Evolutionary conservation across 1,140 invertebrate species (phyloP), one percentile per base, ranked within the genome.

Genomic region (Pachyrhynchus sulphureomaculatus): DNA sequence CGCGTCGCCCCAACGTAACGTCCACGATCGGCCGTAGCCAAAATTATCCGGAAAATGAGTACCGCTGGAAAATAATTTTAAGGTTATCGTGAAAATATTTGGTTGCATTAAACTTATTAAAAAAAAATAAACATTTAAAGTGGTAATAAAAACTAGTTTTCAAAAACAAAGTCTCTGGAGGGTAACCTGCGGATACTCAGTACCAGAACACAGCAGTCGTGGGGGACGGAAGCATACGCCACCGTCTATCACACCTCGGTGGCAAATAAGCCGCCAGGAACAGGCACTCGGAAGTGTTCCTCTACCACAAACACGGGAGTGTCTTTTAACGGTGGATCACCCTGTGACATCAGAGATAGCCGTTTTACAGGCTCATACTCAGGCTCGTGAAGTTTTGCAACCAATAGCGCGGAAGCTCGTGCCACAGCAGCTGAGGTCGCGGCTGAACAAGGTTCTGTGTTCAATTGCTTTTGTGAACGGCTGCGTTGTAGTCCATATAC

Each of bases 391-490:
- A 72, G 66, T 58, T 70, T 69, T 20, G 72, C 66, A 49, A 68
- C 67, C 39, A 72, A 41, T 37, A 72, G 76, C 58, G 80, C 76
- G 3, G 83, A 82, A 42, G 82, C 79, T 33, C 83, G 78, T 17
- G 64, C 59, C 26, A 58, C 76, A 3, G 83, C 81, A 49, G 82
- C 79, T 36, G 83, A 77, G 69, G 48, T 56, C 34, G 60, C 56
- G 80, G 60, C 82, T 79, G 8, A 83, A 79, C 41, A 83, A 73
- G 68, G 82, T 73, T 87, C 86, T 17, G 86, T 88, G 75, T 90
- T 91, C 24, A 91, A 80, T 71, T 90, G 89, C 75, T 91, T 91
- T 64, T 86, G 86, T 21, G 85, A 86, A 57, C 85, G 78, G 55
- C 82, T 81, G 47, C 85, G 77, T 62, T 83, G 80, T 65, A 84